Evolutionary conservation across 2,797 vertebrate species (phyloP).

Genomic region (Pseudomugil gertrudae): DNA sequence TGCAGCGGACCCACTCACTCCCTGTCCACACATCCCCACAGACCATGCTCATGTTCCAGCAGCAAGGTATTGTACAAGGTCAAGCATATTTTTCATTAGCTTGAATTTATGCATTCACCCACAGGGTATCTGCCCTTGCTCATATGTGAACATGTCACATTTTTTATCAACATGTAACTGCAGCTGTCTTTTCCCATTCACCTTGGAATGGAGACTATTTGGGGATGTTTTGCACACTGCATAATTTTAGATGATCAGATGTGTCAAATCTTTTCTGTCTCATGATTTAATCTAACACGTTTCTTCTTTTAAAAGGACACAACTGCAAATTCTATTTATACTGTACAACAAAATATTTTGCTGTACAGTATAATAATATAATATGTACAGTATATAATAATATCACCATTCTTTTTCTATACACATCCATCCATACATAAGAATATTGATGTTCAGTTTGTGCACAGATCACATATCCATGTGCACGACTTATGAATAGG

Average conservation of each 20-base stretch:
- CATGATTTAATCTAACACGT: too few relatives aligned
- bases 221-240: background rate
- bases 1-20: conserved; percentile 94
- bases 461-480: too few relatives aligned
- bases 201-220: background rate
- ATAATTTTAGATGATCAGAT: background rate
- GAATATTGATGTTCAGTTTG: too few relatives aligned
- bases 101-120: background rate
- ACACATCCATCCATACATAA: too few relatives aligned
- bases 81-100: background rate
- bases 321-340: too few relatives aligned
- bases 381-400: too few relatives aligned
- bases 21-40: conserved; percentile 95
- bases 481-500: too few relatives aligned
- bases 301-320: too few relatives aligned
- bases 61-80: conserved; percentile 83
- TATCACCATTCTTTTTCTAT: too few relatives aligned
- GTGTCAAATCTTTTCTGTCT: too few relatives aligned
- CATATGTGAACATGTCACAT: background rate
- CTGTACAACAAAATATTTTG: too few relatives aligned
- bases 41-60: conserved; percentile 95
- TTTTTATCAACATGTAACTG: background rate
- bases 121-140: conserved; percentile 9
- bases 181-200: background rate
- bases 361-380: too few relatives aligned